A percentile compares a stretch with the other conserved stretches of the same genome.
phyloP scores from a whole-genome alignment of 2,797 vertebrate species.

The Cynodonichthys magdalenae region DNA sequence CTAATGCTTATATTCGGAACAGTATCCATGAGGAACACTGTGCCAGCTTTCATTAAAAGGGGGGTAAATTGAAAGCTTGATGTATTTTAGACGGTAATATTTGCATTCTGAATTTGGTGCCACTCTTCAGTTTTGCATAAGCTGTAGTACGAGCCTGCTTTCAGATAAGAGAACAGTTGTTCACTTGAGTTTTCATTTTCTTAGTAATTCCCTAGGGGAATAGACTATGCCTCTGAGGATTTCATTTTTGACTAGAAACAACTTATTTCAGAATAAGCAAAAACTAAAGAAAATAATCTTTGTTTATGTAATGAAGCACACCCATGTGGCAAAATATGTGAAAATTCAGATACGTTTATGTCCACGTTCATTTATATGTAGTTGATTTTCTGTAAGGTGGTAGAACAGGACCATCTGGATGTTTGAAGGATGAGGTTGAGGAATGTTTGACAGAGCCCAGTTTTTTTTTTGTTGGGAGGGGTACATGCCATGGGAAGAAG shows the following conservation, averaged over 20 bases:
- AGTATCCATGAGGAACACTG: conserved; percentile 29
- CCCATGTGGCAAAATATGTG: conserved; percentile 1
- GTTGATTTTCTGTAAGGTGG: conserved; percentile 66
- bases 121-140: conserved; percentile 45
- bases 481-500: conserved; percentile 17
- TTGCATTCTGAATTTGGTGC: conserved; percentile 59
- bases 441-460: conserved; percentile 55
- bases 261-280: conserved; percentile 16
- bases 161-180: conserved; percentile 37
- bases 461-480: conserved; percentile 35
- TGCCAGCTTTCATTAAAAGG: conserved; percentile 1
- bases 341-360: not conserved
- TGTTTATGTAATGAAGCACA: conserved; percentile 7
- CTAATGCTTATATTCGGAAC: conserved; percentile 25
- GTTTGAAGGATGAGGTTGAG: conserved; percentile 63
- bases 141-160: conserved; percentile 14
- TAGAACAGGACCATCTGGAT: conserved; percentile 73
- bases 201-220: not conserved
- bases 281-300: not conserved
- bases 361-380: conserved; percentile 28
- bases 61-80: conserved; percentile 26
- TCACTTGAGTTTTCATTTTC: conserved; percentile 36
- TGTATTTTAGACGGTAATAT: conserved; percentile 34
- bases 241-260: conserved; percentile 18
- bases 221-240: conserved; percentile 10